Evolutionary conservation across 2,113 vertebrate species (phyloP).

Genomic region (Ammodytes marinus): DNA sequence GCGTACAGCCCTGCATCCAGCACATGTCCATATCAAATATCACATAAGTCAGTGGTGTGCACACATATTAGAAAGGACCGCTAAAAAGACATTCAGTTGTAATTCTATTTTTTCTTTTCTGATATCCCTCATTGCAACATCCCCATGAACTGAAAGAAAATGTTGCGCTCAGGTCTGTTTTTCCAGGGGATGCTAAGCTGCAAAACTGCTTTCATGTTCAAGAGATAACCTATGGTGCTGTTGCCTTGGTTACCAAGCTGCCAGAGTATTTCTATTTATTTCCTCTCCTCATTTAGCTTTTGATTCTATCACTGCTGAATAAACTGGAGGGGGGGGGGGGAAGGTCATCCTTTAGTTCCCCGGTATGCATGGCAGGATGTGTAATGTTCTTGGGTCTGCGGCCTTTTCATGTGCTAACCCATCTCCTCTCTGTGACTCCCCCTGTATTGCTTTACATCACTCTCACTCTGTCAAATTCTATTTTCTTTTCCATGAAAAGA

Average conservation of each 20-base stretch:
- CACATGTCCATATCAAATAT: no score
- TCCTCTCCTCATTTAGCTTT: constrained; percentile 16
- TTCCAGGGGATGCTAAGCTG: no score
- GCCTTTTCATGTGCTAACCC: constrained; percentile 2
- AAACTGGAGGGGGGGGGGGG: not conserved
- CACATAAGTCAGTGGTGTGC: no score
- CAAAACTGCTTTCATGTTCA: constrained; percentile 23
- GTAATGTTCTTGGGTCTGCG: not conserved
- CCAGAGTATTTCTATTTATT: constrained; percentile 24
- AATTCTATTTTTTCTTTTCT: no score
- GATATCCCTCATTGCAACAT: no score
- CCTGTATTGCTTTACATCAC: not conserved
- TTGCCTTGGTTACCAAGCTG: constrained; percentile 41
- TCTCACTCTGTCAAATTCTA: not conserved
- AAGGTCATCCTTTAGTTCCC: not conserved
- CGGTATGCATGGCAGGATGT: not conserved
- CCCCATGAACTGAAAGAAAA: no score
- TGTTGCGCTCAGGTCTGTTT: no score
- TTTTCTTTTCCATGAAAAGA: not conserved
- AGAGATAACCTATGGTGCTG: constrained; percentile 20
- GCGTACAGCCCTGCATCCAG: no score
- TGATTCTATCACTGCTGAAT: constrained; percentile 10
- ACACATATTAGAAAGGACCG: no score
- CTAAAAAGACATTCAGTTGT: no score
- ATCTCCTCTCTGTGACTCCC: not conserved